Evolutionary conservation across 2,113 vertebrate genomes (phyloP).

Genomic region (Mola mola): DNA sequence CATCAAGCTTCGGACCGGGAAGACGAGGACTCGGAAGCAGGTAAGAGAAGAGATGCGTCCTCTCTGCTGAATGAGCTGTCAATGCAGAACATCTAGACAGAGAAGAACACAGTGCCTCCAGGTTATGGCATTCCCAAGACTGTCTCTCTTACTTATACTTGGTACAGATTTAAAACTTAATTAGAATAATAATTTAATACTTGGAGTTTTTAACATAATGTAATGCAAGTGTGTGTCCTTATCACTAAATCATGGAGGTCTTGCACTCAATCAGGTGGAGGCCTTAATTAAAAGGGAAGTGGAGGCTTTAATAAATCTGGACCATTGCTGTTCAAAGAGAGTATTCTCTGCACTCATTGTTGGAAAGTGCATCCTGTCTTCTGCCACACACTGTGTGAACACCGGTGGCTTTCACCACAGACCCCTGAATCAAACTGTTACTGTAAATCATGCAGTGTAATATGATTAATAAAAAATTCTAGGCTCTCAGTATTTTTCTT

Average conservation of each 20-base stretch:
- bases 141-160: neutral
- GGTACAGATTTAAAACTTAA: neutral
- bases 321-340: conserved; percentile 31
- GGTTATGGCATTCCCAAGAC: conserved; percentile 19
- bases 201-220: too few relatives aligned
- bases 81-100: conserved; percentile 25
- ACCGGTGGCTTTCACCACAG: conserved; percentile 8
- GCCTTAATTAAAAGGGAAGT: conserved; percentile 38
- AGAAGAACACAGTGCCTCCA: conserved; percentile 28
- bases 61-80: conserved; percentile 39
- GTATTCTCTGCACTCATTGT: neutral
- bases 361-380: conserved; percentile 17
- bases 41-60: conserved; percentile 84
- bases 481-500: neutral
- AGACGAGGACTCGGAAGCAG: conserved; percentile 99
- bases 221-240: conserved; percentile 10
- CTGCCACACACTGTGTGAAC: conserved; percentile 8
- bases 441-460: too few relatives aligned
- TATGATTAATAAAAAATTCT: too few relatives aligned
- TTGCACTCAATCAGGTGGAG: conserved; percentile 29
- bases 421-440: neutral
- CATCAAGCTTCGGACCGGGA: conserved; percentile 98
- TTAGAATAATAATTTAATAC: neutral
- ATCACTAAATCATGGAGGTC: conserved; percentile 33
- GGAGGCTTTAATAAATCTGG: too few relatives aligned